Conservation (phyloP, 2,113 vertebrate genomes). For the Mesembrinibis cayennensis region DNA sequence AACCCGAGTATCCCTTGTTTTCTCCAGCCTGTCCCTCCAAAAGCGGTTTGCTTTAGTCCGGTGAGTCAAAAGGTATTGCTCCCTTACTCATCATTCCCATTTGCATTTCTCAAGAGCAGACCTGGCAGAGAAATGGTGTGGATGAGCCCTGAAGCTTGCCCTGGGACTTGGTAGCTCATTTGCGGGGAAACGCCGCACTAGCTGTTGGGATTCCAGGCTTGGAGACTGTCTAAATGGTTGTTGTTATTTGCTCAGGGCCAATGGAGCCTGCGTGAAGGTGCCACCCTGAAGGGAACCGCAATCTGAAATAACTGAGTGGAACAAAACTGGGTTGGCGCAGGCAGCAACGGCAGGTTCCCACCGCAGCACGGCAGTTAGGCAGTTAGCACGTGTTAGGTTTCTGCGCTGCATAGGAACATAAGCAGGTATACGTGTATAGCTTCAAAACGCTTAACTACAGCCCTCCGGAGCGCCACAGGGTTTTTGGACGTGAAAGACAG, state of each 20-base stretch:
- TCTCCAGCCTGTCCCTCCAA: not conserved
- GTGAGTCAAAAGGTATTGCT: not conserved
- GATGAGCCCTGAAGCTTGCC: not conserved
- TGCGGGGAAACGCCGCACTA: not conserved
- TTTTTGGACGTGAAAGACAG: not conserved
- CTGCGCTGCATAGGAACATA: not conserved
- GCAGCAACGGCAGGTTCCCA: not conserved
- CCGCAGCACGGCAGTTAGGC: no score
- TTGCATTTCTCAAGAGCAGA: not conserved
- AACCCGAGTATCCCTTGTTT: not conserved
- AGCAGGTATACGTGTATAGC: not conserved
- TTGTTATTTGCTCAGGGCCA: not conserved
- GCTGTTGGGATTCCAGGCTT: not conserved
- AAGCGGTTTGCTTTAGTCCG: not conserved
- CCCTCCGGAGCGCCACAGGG: not conserved
- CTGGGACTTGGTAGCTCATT: not conserved
- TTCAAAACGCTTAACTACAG: not conserved
- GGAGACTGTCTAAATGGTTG: not conserved
- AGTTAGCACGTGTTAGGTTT: not conserved
- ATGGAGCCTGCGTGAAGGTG: not conserved
- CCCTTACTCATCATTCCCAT: not conserved
- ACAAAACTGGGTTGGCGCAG: fast-evolving
- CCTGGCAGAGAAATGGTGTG: not conserved
- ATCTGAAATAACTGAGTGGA: not conserved
- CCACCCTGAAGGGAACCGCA: not conserved